Evolutionary conservation across 2,888 invertebrate genomes (phyloP), one percentile per base, ranked within the genome.

Genomic region (Drosophila greeni): DNA sequence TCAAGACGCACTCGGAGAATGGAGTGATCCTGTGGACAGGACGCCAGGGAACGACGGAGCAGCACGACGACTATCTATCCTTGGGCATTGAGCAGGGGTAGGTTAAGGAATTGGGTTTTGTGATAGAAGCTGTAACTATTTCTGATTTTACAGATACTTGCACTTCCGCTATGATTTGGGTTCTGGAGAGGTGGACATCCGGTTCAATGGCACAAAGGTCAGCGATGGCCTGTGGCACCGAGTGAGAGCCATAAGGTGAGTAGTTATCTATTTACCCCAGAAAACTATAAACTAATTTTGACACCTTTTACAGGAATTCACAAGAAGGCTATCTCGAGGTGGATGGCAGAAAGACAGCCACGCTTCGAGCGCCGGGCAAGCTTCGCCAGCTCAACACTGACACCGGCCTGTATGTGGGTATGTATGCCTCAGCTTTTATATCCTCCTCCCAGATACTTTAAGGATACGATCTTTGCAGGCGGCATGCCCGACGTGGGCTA

Each of bases 11-110:
- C 74, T 91, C 92, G 3, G 88, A 91, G 26, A 90, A 92, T 82
- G 97, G 96, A 0, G 90, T 97, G 68, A 90, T 97, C 40, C 91
- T 97, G 67, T 97, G 96, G 96, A 94, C 94, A 75, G 96, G 96
- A 9, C 91, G 94, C 51, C 91, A 91, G 78, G 89, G 90, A 54
- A 89, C 89, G n/a, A 77, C 76, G 3, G 83, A 84, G n/a, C 71
- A 74, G 37, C 91, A 91, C 37, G 92, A 92, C 53, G 95, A 96
- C 89, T 97, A 94, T 90, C 91, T 97, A 47, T 94, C 96, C 34
- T 90, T 98, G 45, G 97, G 96, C 42, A 91, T 97, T 64, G 93
- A 95, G 85, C 91, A 93, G 76, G 96, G 96, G 89, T 89, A 68
- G 65, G 82, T 72, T 18, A 4, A 2, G 1, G 12, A 3, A 11